Percentiles rank a stretch among this genome's conserved stretches.
phyloP scores from a whole-genome alignment of 2,888 invertebrate species.

The Drosophila helvetica region DNA sequence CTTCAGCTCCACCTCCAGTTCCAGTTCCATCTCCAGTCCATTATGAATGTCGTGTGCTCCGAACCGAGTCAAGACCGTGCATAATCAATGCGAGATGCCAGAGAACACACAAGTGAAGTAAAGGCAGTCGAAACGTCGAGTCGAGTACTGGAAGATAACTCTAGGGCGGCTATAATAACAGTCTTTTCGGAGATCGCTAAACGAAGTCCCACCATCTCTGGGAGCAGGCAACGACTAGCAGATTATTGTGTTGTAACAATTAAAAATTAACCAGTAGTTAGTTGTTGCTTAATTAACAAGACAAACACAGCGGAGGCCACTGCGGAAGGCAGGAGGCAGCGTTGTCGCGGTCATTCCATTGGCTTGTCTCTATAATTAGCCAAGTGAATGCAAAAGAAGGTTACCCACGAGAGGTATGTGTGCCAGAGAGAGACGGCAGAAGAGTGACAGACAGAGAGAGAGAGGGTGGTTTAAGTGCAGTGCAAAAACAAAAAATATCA shows the following conservation, averaged over 20 bases:
- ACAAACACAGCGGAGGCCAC: slow-evolving; percentile 42
- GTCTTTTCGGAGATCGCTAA: slow-evolving; percentile 32
- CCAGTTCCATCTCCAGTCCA: too few relatives aligned
- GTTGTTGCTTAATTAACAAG: slow-evolving; percentile 70
- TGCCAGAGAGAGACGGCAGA: not conserved
- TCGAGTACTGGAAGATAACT: slow-evolving; percentile 7
- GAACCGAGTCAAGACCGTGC: slow-evolving; percentile 58
- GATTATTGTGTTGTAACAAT: slow-evolving; percentile 67
- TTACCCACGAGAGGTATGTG: not conserved
- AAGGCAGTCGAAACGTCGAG: not conserved
- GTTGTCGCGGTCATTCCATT: slow-evolving; percentile 13
- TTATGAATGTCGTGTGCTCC: slow-evolving; percentile 14
- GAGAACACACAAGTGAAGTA: slow-evolving; percentile 46
- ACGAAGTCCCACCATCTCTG: slow-evolving; percentile 1
- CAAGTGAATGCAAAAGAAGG: slow-evolving; percentile 31
- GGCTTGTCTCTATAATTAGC: slow-evolving; percentile 29
- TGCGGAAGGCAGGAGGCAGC: not conserved
- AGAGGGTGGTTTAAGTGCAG: slow-evolving; percentile 12
- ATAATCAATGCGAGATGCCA: slow-evolving; percentile 59
- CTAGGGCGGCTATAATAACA: slow-evolving; percentile 29
- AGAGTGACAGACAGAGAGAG: too few relatives aligned
- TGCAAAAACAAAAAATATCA: slow-evolving; percentile 10
- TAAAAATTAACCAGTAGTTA: slow-evolving; percentile 71
- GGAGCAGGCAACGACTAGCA: slow-evolving; percentile 19
- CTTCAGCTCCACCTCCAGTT: not conserved